These are phyloP conservation scores for Limnephilus rhombicus DNA, from an alignment of 2,888 invertebrate species.

Conservation along the genomic window DNA sequence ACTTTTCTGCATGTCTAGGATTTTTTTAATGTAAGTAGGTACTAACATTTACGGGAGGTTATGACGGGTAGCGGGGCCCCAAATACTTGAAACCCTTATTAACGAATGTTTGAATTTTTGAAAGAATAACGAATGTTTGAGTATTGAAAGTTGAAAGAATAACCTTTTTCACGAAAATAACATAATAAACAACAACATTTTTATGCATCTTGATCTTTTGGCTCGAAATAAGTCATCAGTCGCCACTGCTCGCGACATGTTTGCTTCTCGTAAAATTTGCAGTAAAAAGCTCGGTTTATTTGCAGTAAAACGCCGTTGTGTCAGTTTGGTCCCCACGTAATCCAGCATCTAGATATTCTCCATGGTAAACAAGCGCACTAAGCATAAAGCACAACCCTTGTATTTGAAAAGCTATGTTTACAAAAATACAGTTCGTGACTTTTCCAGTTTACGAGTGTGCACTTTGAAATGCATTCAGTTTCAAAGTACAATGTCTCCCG, in stretches of 20 bases:
- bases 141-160: too few species aligned
- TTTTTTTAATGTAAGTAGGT: too few species aligned
- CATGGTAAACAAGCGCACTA: slow-evolving; percentile 5
- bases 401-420: neutral
- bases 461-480: neutral
- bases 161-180: neutral
- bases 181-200: neutral
- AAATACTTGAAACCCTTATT: too few species aligned
- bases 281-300: slow-evolving; percentile 23
- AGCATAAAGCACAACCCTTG: neutral
- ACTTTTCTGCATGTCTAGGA: too few species aligned
- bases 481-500: neutral
- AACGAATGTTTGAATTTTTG: too few species aligned
- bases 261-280: slow-evolving; percentile 34
- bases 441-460: neutral
- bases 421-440: slow-evolving; percentile 1
- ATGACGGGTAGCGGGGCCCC: too few species aligned
- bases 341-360: neutral
- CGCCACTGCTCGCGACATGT: neutral
- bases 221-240: neutral
- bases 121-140: too few species aligned
- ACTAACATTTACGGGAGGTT: too few species aligned
- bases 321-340: neutral
- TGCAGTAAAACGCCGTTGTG: slow-evolving; percentile 11
- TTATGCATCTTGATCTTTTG: neutral